phyloP scores from a whole-genome alignment of 2,888 invertebrate genomes.

The Drosophila rellima region DNA sequence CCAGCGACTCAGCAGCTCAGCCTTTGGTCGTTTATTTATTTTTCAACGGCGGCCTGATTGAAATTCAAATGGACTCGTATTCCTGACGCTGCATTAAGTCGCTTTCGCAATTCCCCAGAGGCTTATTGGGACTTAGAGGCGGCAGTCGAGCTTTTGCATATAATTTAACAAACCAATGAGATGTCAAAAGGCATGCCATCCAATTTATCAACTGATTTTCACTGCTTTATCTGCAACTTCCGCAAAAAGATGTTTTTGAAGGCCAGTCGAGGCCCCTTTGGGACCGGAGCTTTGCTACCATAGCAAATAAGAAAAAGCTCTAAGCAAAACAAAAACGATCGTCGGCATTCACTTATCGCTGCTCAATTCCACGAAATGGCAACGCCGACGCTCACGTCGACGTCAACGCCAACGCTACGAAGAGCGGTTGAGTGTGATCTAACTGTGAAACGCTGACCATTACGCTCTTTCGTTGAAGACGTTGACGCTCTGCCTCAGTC shows the following conservation, averaged over 20 bases:
- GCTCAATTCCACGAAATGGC: conserved; percentile 31
- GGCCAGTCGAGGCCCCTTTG: conserved; percentile 23
- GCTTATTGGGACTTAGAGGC: background rate
- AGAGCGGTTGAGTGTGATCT: conserved; percentile 43
- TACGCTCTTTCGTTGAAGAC: conserved; percentile 39
- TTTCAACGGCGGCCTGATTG: conserved; percentile 62
- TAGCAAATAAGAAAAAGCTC: conserved; percentile 34
- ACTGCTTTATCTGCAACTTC: conserved; percentile 47
- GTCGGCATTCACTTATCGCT: conserved; percentile 39
- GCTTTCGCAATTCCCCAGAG: conserved; percentile 32
- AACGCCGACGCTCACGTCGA: conserved; percentile 17
- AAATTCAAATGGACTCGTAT: conserved; percentile 65
- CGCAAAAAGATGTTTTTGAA: conserved; percentile 38
- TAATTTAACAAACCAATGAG: conserved; percentile 6
- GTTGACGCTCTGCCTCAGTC: conserved; percentile 32
- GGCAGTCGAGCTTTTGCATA: background rate
- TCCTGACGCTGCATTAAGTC: conserved; percentile 55
- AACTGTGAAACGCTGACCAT: conserved; percentile 72
- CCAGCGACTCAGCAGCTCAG: conserved; percentile 6
- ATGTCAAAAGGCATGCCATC: background rate
- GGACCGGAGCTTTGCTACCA: conserved; percentile 28
- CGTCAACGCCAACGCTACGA: conserved; percentile 14
- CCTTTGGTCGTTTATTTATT: conserved; percentile 57
- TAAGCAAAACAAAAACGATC: conserved; percentile 31
- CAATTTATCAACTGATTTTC: conserved; percentile 11